A percentile compares a stretch with the other conserved stretches of the same genome.
These are phyloP conservation scores for Caenorhabditis uteleia DNA, from an alignment of 2,888 invertebrate species.

Conservation along the genomic window DNA sequence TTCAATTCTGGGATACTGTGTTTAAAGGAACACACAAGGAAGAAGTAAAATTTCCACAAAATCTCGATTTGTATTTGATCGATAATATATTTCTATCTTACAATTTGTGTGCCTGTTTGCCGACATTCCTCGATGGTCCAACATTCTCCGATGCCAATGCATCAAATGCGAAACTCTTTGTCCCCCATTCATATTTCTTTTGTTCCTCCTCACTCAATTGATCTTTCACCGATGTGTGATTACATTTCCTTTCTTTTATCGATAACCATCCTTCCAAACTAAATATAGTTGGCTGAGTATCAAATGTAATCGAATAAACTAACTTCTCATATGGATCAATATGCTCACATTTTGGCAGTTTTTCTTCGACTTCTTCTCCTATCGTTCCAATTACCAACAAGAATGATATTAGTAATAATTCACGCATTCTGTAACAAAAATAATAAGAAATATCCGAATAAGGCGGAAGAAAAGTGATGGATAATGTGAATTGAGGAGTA, in stretches of 20 bases:
- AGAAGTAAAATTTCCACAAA: no score
- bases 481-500: no score
- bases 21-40: no score
- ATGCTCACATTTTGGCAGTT: conserved; percentile 51
- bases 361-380: conserved; percentile 5
- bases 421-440: background rate
- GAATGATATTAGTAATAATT: no score
- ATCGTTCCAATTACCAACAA: no score
- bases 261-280: conserved; percentile 33
- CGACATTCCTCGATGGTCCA: conserved; percentile 81
- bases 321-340: conserved; percentile 49
- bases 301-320: conserved; percentile 13
- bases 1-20: no score
- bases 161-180: conserved; percentile 88
- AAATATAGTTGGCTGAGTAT: no score
- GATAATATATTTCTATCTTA: no score
- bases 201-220: conserved; percentile 34
- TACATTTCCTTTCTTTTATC: conserved; percentile 24
- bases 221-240: conserved; percentile 22
- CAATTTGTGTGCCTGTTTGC: conserved; percentile 85
- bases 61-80: no score
- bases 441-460: no score
- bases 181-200: conserved; percentile 75
- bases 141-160: conserved; percentile 86
- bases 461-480: no score